Conservation (phyloP, 2,113 vertebrate genomes). For the Puntigrus tetrazona region DNA sequence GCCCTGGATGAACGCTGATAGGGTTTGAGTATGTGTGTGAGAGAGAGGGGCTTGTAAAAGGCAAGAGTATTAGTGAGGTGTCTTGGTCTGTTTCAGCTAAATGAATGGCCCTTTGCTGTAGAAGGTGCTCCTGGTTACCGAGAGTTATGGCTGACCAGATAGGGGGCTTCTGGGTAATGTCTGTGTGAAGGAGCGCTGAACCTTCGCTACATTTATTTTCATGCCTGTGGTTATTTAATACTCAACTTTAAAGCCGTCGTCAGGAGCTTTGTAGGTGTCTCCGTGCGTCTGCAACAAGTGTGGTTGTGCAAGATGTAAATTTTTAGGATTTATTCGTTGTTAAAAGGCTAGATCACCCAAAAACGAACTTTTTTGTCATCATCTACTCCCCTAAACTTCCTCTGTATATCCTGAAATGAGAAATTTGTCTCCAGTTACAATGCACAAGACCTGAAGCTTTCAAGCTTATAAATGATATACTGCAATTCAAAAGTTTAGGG, state of each 20-base stretch:
- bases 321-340: background rate
- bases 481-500: background rate
- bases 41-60: conserved; percentile 46
- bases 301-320: background rate
- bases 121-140: conserved; percentile 27
- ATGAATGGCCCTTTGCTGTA: conserved; percentile 26
- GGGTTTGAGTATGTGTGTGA: conserved; percentile 30
- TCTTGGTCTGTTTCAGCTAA: conserved; percentile 41
- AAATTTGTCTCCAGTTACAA: background rate
- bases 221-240: conserved; percentile 22
- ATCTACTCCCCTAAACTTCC: background rate
- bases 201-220: conserved; percentile 28
- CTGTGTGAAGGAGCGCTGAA: conserved; percentile 8
- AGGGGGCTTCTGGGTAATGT: conserved; percentile 33
- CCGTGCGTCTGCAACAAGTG: conserved; percentile 5
- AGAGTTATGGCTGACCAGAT: conserved; percentile 39
- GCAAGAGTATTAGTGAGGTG: conserved; percentile 36
- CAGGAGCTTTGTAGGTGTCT: background rate
- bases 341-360: background rate
- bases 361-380: background rate
- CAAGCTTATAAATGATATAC: background rate
- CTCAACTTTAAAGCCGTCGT: conserved; percentile 13
- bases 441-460: background rate
- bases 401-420: background rate
- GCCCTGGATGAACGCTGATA: conserved; percentile 48